Percentiles rank a stretch among this genome's conserved stretches.
These are phyloP conservation scores for Spodoptera exigua DNA, from an alignment of 2,888 invertebrate genomes.

Conservation along the genomic window DNA sequence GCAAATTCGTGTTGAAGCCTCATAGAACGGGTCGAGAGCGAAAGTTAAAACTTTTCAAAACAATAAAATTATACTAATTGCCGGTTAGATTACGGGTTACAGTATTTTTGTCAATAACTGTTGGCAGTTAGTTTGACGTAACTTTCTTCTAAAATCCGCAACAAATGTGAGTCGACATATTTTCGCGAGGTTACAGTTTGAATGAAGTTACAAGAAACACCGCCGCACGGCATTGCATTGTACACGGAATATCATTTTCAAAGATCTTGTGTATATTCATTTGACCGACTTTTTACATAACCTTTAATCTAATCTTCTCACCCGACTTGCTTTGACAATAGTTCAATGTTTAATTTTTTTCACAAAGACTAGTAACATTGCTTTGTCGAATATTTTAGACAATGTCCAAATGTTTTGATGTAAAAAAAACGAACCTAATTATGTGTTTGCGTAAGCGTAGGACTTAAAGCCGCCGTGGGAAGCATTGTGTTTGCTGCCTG, in stretches of 20 bases:
- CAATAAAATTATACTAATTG: slow-evolving; percentile 57
- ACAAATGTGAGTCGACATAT: slow-evolving; percentile 27
- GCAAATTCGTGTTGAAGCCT: slow-evolving; percentile 36
- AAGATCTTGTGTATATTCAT: slow-evolving; percentile 58
- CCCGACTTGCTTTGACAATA: slow-evolving; percentile 61
- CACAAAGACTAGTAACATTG: slow-evolving; percentile 67
- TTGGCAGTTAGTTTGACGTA: slow-evolving; percentile 26
- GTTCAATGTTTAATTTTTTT: slow-evolving; percentile 65
- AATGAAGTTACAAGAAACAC: slow-evolving; percentile 42
- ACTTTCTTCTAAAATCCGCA: slow-evolving; percentile 39
- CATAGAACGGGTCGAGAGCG: slow-evolving; percentile 44
- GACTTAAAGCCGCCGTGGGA: slow-evolving; percentile 69
- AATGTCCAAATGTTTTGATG: slow-evolving; percentile 74
- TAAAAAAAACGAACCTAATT: slow-evolving; percentile 76
- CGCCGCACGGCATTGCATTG: slow-evolving; percentile 54
- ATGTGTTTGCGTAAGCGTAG: slow-evolving; percentile 79
- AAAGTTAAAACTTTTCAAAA: slow-evolving; percentile 51
- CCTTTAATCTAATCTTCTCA: slow-evolving; percentile 61
- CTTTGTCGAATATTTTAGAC: slow-evolving; percentile 73
- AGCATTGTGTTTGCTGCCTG: slow-evolving; percentile 65
- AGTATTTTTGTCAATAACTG: slow-evolving; percentile 44
- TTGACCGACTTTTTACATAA: slow-evolving; percentile 61
- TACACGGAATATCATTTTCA: slow-evolving; percentile 50
- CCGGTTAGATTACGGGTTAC: slow-evolving; percentile 40
- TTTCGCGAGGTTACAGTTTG: slow-evolving; percentile 37